Percentiles rank a stretch among this genome's conserved stretches.
Evolutionary conservation across 2,888 invertebrate species (phyloP).

Genomic region (Andrena minutula): DNA sequence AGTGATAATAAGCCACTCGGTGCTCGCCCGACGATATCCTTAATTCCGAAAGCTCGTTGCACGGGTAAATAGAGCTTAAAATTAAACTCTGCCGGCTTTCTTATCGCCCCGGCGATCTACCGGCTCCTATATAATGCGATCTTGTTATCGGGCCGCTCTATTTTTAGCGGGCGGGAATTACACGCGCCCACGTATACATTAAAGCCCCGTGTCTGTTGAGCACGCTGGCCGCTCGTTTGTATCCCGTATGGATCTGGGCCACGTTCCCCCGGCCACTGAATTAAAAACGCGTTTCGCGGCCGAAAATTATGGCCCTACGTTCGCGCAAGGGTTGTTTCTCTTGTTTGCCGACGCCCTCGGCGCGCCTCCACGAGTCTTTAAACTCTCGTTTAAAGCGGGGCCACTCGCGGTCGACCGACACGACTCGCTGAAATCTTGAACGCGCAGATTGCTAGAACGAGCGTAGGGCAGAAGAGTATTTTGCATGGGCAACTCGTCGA

Average conservation of each 20-base stretch:
- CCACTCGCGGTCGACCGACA: background rate
- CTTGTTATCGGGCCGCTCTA: conserved; percentile 53
- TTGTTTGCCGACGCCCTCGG: background rate
- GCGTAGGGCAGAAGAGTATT: background rate
- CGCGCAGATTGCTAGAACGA: background rate
- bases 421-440: conserved; percentile 3
- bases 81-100: conserved; percentile 46
- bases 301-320: conserved; percentile 44
- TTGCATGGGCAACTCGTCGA: conserved; percentile 14
- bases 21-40: conserved; percentile 40
- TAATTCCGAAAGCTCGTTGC: conserved; percentile 52
- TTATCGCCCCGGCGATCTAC: conserved; percentile 45
- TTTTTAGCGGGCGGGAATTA: conserved; percentile 37
- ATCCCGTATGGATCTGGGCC: conserved; percentile 38
- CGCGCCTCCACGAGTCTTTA: background rate
- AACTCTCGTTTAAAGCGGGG: background rate
- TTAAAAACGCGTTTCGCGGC: conserved; percentile 57
- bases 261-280: conserved; percentile 36
- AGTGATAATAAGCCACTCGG: conserved; percentile 48
- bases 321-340: background rate
- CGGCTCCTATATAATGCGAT: conserved; percentile 37
- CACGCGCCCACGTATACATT: conserved; percentile 28
- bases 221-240: conserved; percentile 13
- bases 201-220: conserved; percentile 17
- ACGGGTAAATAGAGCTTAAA: conserved; percentile 44